Percentiles rank a stretch among this genome's conserved stretches.
Conservation (phyloP, 2,888 invertebrate genomes). For the Nephrotoma guestfalica region DNA sequence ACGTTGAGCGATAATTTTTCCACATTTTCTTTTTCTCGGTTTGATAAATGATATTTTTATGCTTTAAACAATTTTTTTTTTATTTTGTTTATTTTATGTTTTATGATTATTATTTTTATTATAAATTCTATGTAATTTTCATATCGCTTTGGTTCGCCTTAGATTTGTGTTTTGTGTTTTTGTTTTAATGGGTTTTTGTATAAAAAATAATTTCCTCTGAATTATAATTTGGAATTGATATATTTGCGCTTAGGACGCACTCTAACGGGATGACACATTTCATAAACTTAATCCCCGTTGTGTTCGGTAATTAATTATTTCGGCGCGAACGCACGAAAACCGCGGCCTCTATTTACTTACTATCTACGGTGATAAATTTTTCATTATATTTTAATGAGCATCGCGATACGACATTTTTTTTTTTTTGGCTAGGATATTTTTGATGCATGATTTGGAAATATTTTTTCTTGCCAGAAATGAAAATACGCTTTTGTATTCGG, state of each 20-base stretch:
- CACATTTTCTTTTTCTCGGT: background rate
- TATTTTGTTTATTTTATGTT: background rate
- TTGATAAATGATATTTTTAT: background rate
- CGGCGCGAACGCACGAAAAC: background rate
- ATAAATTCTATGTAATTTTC: background rate
- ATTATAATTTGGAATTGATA: background rate
- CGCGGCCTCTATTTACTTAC: background rate
- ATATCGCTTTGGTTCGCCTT: background rate
- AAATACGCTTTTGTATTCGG: background rate
- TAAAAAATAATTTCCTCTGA: background rate
- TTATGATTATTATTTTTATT: background rate
- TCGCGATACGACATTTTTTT: background rate
- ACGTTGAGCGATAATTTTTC: background rate
- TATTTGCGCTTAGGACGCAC: background rate
- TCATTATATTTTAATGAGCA: background rate
- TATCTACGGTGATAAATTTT: background rate
- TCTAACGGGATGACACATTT: background rate
- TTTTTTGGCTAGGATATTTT: background rate
- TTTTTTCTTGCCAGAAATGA: background rate
- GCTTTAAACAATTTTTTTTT: background rate
- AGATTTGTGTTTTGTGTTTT: background rate
- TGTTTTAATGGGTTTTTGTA: background rate
- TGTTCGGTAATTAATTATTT: background rate
- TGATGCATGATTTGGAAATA: background rate
- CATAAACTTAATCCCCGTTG: background rate